Evolutionary conservation across 2,113 vertebrate genomes (phyloP).

Genomic region (Elephantulus edwardii): DNA sequence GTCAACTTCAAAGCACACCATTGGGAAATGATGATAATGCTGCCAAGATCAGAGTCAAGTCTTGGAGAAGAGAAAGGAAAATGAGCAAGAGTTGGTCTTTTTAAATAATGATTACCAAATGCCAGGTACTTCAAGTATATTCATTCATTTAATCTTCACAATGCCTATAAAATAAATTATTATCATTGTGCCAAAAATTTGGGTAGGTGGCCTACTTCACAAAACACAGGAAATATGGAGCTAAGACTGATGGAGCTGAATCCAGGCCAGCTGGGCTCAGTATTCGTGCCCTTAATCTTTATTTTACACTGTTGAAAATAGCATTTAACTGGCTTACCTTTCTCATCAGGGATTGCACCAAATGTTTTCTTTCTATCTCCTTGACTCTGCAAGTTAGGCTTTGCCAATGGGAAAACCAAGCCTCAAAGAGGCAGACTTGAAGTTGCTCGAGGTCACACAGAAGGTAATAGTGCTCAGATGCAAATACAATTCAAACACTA

Average conservation of each 20-base stretch:
- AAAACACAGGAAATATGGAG: background rate
- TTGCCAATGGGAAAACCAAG: background rate
- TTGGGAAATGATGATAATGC: background rate
- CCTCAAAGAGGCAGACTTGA: background rate
- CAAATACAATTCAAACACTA: background rate
- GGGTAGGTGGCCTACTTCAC: background rate
- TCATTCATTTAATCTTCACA: constrained; percentile 17
- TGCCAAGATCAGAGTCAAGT: background rate
- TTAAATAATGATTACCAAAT: constrained; percentile 55
- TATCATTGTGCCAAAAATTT: background rate
- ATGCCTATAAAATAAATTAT: constrained; percentile 6
- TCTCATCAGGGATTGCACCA: background rate
- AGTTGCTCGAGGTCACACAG: background rate
- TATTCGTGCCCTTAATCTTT: background rate
- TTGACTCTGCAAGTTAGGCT: constrained; percentile 13
- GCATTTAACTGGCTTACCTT: background rate
- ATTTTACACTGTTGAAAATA: background rate
- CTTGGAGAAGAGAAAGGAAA: constrained; percentile 31
- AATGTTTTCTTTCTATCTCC: constrained; percentile 41
- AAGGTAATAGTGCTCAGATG: background rate
- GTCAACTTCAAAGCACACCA: background rate
- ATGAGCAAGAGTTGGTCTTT: constrained; percentile 36
- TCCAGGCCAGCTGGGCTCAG: background rate
- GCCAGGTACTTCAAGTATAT: background rate
- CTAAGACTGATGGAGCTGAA: background rate